These are phyloP conservation scores for Hydrophis major DNA, from an alignment of 2,797 vertebrate genomes.

Conservation along the genomic window DNA sequence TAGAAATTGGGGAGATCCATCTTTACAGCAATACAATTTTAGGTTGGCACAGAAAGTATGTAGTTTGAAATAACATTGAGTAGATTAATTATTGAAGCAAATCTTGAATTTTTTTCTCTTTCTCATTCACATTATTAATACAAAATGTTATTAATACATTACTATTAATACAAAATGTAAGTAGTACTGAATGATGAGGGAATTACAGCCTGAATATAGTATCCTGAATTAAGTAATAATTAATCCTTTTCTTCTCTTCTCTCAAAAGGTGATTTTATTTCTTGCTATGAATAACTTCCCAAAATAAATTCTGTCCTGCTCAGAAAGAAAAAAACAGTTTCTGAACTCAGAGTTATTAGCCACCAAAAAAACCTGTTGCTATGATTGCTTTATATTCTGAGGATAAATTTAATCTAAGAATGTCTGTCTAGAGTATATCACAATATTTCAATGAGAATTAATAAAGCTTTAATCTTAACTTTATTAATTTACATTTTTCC, in stretches of 20 bases:
- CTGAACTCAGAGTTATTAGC: background rate
- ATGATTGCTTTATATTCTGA: background rate
- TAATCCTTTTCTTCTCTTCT: background rate
- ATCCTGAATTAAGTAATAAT: background rate
- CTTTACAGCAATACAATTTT: background rate
- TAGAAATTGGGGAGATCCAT: background rate
- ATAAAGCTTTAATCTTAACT: background rate
- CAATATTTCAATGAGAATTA: background rate
- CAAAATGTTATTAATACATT: background rate
- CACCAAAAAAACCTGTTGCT: background rate
- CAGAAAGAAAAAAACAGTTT: background rate
- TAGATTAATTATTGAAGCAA: slow-evolving; percentile 23
- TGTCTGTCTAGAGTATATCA: background rate
- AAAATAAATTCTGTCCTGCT: fast-evolving
- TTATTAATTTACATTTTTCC: background rate
- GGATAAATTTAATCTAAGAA: background rate
- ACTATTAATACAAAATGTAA: background rate
- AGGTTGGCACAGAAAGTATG: background rate
- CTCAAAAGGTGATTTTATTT: background rate
- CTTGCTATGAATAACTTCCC: fast-evolving
- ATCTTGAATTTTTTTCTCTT: slow-evolving; percentile 9
- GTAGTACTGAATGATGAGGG: slow-evolving; percentile 9
- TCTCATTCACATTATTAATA: background rate
- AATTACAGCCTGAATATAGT: background rate
- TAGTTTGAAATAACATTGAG: background rate